Evolutionary conservation across 1,140 invertebrate genomes (phyloP).

Genomic region (Daktulosphaira vitifoliae): DNA sequence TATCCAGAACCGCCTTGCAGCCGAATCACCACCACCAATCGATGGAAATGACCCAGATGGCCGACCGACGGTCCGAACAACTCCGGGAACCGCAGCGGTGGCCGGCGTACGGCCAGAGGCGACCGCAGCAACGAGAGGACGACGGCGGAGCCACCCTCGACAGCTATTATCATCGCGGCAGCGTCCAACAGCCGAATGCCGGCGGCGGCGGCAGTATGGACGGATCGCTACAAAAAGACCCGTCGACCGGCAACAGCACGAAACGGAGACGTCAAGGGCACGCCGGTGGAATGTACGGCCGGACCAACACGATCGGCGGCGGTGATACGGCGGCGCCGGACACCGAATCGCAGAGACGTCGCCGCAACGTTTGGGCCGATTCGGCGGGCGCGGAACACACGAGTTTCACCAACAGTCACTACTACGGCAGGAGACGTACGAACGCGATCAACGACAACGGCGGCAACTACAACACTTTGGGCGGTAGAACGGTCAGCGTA

Average conservation of each 20-base stretch:
- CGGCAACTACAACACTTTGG: too few species aligned
- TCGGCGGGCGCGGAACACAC: too few species aligned
- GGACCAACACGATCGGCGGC: too few species aligned
- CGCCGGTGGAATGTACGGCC: background rate
- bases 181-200: conserved; percentile 45
- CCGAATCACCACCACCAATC: background rate
- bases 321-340: too few species aligned
- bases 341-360: background rate
- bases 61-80: too few species aligned
- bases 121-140: conserved; percentile 9
- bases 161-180: conserved; percentile 42
- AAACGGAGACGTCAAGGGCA: conserved; percentile 34
- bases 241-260: conserved; percentile 45
- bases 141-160: background rate
- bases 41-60: conserved; percentile 18
- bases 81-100: background rate
- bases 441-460: too few species aligned
- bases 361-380: background rate
- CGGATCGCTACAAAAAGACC: conserved; percentile 49
- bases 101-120: background rate
- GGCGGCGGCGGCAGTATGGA: conserved; percentile 51
- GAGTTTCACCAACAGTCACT: conserved; percentile 43
- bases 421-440: too few species aligned
- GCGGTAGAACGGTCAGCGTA: conserved; percentile 34
- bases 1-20: background rate